These are phyloP conservation scores for Calyptommatus sinebrachiatus DNA, from an alignment of 2,113 vertebrate species.

Conservation along the genomic window DNA sequence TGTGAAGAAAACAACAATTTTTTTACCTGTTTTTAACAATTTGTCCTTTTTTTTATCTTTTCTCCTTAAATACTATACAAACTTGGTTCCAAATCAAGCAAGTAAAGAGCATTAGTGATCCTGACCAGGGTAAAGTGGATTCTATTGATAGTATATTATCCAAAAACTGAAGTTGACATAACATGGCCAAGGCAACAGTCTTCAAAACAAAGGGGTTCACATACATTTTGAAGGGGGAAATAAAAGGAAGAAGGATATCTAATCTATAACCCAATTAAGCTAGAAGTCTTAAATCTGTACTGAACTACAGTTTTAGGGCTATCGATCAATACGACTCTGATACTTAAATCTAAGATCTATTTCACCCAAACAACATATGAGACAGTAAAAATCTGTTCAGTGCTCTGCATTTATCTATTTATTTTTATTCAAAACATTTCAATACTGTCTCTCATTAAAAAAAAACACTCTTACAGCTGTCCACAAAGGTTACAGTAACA, in stretches of 20 bases:
- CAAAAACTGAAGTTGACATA: background rate
- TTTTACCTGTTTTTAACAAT: too few species aligned
- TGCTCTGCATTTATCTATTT: too few species aligned
- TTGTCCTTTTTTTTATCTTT: too few species aligned
- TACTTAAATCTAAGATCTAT: constrained; percentile 21
- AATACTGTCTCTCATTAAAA: too few species aligned
- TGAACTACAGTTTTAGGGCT: constrained; percentile 12
- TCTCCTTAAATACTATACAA: too few species aligned
- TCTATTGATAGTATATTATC: background rate
- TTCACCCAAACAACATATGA: constrained; percentile 12
- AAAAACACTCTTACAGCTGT: too few species aligned
- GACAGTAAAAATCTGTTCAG: constrained; percentile 11
- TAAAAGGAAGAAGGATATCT: background rate
- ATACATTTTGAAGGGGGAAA: background rate
- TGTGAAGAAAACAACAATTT: too few species aligned
- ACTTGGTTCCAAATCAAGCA: background rate
- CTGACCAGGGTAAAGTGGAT: background rate
- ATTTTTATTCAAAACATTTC: too few species aligned
- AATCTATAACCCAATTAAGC: constrained; percentile 25
- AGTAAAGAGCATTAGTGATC: background rate
- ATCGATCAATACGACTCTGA: constrained; percentile 13
- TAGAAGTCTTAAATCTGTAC: constrained; percentile 19
- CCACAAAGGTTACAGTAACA: too few species aligned
- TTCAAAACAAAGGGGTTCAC: background rate
- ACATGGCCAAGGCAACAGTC: background rate